phyloP scores from a whole-genome alignment of 2,888 invertebrate genomes.

The Drosophila lacicola region DNA sequence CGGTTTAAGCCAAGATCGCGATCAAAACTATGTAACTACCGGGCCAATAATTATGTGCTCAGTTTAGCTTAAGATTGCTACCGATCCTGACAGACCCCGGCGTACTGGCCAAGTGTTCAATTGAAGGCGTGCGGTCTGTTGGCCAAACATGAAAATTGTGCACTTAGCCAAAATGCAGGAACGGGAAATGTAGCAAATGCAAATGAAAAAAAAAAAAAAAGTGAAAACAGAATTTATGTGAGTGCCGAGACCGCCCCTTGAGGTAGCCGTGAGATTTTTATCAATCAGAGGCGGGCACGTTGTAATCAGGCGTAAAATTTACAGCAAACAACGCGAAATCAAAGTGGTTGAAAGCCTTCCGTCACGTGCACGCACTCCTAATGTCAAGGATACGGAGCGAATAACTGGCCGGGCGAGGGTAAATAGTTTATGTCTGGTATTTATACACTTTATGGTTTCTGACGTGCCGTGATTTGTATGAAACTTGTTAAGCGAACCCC shows the following conservation, averaged over 20 bases:
- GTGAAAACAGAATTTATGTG: background rate
- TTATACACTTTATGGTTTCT: conserved; percentile 82
- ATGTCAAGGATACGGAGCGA: conserved; percentile 67
- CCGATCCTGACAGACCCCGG: conserved; percentile 26
- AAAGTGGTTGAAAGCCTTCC: conserved; percentile 74
- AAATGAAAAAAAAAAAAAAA: conserved; percentile 20
- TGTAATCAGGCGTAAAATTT: conserved; percentile 79
- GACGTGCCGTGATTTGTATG: conserved; percentile 78
- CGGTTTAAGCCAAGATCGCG: conserved; percentile 61
- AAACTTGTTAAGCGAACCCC: conserved; percentile 62
- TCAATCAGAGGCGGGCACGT: conserved; percentile 60
- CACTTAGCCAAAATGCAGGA: conserved; percentile 49
- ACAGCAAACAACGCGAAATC: conserved; percentile 68
- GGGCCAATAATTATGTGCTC: conserved; percentile 67
- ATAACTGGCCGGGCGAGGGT: conserved; percentile 33
- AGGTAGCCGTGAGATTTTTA: conserved; percentile 73
- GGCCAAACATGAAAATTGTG: conserved; percentile 57
- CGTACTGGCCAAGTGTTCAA: conserved; percentile 58
- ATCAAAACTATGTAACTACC: conserved; percentile 30
- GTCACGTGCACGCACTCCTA: conserved; percentile 74
- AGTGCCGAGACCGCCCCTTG: conserved; percentile 27
- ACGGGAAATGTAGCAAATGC: conserved; percentile 14
- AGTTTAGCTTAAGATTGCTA: conserved; percentile 46
- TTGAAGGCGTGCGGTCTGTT: conserved; percentile 56
- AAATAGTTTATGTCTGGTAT: conserved; percentile 72